These are phyloP conservation scores for Campaea margaritaria DNA, from an alignment of 2,888 invertebrate genomes.

Conservation along the genomic window DNA sequence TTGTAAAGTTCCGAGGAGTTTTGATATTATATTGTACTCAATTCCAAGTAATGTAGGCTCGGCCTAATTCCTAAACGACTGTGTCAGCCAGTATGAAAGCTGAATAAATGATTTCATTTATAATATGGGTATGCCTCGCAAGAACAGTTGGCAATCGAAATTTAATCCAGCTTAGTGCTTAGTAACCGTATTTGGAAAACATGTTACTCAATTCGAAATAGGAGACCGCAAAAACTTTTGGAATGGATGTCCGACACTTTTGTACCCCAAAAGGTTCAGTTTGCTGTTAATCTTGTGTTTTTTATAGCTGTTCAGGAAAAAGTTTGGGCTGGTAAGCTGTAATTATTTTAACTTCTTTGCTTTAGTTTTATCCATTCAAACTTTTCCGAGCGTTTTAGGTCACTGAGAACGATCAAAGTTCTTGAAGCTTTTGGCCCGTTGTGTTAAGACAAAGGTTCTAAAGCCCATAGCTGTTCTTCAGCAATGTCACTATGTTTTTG, in stretches of 20 bases:
- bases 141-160: constrained; percentile 30
- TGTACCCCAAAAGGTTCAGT: not conserved
- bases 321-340: not conserved
- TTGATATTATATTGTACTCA: constrained; percentile 40
- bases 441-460: not conserved
- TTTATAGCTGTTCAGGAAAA: constrained; percentile 1
- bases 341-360: not conserved
- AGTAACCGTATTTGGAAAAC: constrained; percentile 17
- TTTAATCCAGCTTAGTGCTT: constrained; percentile 21
- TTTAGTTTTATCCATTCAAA: no score
- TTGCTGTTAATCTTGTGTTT: not conserved
- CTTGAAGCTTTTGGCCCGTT: no score
- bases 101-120: constrained; percentile 47
- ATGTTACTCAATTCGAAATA: constrained; percentile 5
- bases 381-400: not conserved
- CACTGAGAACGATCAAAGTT: not conserved
- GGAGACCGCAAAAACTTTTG: not conserved
- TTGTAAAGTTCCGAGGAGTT: constrained; percentile 22
- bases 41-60: constrained; percentile 46
- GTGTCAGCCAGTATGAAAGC: constrained; percentile 46
- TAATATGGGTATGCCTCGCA: constrained; percentile 9
- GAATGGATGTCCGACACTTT: constrained; percentile 1
- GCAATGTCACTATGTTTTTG: not conserved
- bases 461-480: not conserved
- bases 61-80: constrained; percentile 46